These are phyloP conservation scores for Sebastes baramenuke DNA, from an alignment of 2,797 vertebrate species.

Conservation along the genomic window DNA sequence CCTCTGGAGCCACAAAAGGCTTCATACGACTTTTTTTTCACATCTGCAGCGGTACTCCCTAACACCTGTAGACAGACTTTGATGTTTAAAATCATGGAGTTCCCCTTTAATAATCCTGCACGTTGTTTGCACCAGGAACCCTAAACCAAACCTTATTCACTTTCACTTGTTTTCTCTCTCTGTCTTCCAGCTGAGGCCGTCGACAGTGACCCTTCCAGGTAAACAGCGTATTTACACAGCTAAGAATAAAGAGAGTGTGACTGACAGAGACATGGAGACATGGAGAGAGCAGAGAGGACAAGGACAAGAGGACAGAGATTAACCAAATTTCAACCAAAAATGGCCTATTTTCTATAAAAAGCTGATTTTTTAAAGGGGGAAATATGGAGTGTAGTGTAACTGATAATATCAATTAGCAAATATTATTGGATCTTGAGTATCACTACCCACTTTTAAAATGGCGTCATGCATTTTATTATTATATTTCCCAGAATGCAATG, in stretches of 20 bases:
- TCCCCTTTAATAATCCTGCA: background rate
- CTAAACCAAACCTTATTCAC: background rate
- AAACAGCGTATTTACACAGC: slow-evolving; percentile 44
- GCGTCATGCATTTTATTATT: slow-evolving; percentile 64
- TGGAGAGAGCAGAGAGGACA: slow-evolving; percentile 64
- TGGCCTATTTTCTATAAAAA: background rate
- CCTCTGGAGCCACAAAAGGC: too few species aligned
- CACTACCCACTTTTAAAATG: slow-evolving; percentile 12
- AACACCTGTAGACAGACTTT: too few species aligned
- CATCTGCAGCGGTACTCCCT: too few species aligned
- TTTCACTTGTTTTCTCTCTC: slow-evolving; percentile 22
- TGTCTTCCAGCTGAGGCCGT: slow-evolving; percentile 81
- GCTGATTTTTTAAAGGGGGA: background rate
- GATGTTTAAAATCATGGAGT: background rate
- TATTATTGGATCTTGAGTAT: background rate
- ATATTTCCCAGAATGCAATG: slow-evolving; percentile 86
- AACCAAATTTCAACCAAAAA: slow-evolving; percentile 3
- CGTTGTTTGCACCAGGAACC: background rate
- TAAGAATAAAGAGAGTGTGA: slow-evolving; percentile 30
- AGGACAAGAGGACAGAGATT: background rate
- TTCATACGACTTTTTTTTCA: too few species aligned
- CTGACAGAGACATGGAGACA: slow-evolving; percentile 52
- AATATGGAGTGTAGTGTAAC: background rate
- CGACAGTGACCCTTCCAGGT: slow-evolving; percentile 87
- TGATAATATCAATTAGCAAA: background rate